phyloP scores from a whole-genome alignment of 2,113 vertebrate genomes.

The Crotalus viridis region DNA sequence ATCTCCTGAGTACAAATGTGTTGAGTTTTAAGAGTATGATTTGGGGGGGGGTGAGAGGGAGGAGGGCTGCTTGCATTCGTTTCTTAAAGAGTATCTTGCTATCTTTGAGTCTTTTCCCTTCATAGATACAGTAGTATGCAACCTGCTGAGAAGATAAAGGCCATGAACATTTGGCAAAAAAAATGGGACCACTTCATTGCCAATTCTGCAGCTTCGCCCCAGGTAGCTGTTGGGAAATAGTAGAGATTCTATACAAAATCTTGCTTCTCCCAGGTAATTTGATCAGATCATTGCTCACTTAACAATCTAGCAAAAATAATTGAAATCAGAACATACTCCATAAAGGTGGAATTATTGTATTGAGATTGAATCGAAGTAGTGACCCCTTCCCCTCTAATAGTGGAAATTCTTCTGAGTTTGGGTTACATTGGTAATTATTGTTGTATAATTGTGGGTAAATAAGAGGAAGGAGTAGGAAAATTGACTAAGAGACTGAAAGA shows the following conservation, averaged over 20 bases:
- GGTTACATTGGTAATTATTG: not conserved
- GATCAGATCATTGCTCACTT: conserved; percentile 1
- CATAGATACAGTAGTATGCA: conserved; percentile 83
- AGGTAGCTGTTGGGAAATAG: not conserved
- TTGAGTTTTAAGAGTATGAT: not conserved
- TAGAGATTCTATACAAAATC: not conserved
- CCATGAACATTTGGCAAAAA: conserved; percentile 72
- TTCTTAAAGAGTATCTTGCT: conserved; percentile 37
- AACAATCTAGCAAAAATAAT: not conserved
- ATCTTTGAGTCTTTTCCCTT: conserved; percentile 8
- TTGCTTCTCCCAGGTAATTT: not conserved
- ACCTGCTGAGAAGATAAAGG: conserved; percentile 62
- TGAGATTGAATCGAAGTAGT: not conserved
- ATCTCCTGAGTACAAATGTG: conserved; percentile 11
- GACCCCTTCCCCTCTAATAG: not conserved
- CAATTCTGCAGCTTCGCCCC: conserved; percentile 51
- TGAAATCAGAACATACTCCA: conserved; percentile 17
- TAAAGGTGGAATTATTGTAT: not conserved
- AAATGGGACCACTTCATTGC: conserved; percentile 84
- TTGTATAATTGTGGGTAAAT: not conserved
- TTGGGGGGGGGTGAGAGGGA: not conserved
- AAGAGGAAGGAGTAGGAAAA: not conserved
- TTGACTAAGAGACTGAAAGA: too few relatives aligned
- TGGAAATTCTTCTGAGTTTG: not conserved
- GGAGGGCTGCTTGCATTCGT: not conserved